Evolutionary conservation across 2,888 invertebrate genomes (phyloP), one percentile per base, ranked within the genome.

Genomic region (Crossocerus cetratus): DNA sequence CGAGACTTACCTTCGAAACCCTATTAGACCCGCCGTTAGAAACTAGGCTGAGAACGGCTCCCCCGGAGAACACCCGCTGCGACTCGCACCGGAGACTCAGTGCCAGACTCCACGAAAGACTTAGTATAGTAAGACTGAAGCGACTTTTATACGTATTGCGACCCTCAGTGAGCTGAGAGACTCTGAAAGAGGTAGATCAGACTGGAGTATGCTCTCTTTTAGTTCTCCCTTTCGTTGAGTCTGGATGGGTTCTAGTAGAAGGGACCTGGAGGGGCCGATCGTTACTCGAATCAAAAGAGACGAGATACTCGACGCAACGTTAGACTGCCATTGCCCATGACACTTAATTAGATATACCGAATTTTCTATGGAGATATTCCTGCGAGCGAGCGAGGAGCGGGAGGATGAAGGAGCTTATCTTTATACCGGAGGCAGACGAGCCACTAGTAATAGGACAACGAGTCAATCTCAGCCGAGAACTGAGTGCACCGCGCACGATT

Each of bases 281-380:
- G 21, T 16, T 55, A 56, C 42, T 14, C 22, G 44, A 68, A 72
- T 76, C 62, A 68, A 72, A 72, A 68, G 56, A 64, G 45, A n/a
- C 55, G 56, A 64, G 45, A n/a, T 57, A 62, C 22, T 49, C 56
- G 32, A 76, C 20, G 66, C 49, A 69, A 69, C 66, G 42, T 61
- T 82, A 78, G 78, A 80, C 77, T 71, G 78, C 78, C 70, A 53
- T 71, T 63, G 53, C 63, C 77, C 79, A 75, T 81, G 81, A 76
- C 78, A 73, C 65, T 69, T 70, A 72, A 75, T 65, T 82, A 83
- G 75, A 18, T 79, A 18, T 82, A 79, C 68, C 45, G 65, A 77
- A 81, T 61, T 61, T 82, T 83, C 77, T 82, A 57, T 83, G 32
- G 32, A 32, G 32, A 32, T 32, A 32, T 4, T 32, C 32, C 32